Conservation (phyloP, 2,888 invertebrate genomes). For the Phytoseiulus persimilis region DNA sequence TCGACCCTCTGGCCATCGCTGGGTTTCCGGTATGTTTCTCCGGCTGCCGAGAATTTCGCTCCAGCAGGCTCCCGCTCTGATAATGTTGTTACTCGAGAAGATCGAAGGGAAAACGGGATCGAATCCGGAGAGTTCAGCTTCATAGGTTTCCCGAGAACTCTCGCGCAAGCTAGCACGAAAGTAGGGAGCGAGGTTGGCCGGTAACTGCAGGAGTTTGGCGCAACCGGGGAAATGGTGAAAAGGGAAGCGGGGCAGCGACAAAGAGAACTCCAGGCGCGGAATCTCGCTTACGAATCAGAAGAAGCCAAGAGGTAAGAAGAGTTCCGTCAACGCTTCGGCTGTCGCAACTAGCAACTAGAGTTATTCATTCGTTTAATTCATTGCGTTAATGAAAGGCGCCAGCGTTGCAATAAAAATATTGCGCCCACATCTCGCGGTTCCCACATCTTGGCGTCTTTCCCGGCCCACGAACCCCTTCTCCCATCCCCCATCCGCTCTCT, state of each 20-base stretch:
- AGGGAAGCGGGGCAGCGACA: neutral
- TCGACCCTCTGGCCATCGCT: no score
- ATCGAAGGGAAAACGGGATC: no score
- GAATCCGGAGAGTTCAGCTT: no score
- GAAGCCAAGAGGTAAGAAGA: neutral
- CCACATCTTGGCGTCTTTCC: neutral
- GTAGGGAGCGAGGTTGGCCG: no score
- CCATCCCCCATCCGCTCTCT: neutral
- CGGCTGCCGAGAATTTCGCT: no score
- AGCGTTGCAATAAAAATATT: neutral
- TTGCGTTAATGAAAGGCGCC: neutral
- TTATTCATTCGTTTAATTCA: constrained; percentile 5
- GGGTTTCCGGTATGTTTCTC: no score
- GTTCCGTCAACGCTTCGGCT: neutral
- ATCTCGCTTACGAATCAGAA: neutral
- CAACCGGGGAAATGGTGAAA: neutral
- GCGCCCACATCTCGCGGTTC: neutral
- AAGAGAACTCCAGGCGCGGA: neutral
- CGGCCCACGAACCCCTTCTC: neutral
- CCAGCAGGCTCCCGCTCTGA: no score
- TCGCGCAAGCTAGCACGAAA: no score
- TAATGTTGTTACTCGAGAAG: no score
- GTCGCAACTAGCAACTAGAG: neutral
- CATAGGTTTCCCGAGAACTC: no score
- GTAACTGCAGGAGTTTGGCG: neutral